Percentiles rank a stretch among this genome's conserved stretches.
Conservation (phyloP, 2,888 invertebrate species). For the Apodemia duryi region DNA sequence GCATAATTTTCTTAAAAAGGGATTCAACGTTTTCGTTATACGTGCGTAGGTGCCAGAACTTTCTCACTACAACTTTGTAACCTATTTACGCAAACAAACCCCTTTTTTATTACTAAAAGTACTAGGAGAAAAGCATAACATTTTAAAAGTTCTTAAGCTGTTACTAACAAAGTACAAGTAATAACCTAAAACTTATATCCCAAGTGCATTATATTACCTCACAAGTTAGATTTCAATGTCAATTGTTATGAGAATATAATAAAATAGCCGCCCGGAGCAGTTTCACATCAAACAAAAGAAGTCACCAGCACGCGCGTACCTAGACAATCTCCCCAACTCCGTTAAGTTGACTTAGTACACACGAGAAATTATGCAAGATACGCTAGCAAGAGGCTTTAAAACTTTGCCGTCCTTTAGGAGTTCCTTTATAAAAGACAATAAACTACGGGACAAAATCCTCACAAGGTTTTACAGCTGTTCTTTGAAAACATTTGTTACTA, state of each 20-base stretch:
- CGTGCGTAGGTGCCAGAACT: too few relatives aligned
- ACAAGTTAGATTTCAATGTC: conserved; percentile 8
- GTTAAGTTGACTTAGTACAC: conserved; percentile 33
- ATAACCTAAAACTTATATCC: background rate
- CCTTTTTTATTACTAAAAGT: too few relatives aligned
- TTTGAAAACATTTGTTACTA: conserved; percentile 12
- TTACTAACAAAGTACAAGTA: background rate
- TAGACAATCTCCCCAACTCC: conserved; percentile 22
- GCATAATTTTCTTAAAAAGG: too few relatives aligned
- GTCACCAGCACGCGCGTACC: conserved; percentile 14
- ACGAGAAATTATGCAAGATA: conserved; percentile 36
- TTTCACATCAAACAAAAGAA: conserved; percentile 17
- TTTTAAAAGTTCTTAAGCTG: background rate
- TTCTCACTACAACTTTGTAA: too few relatives aligned
- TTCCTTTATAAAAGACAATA: conserved; percentile 21
- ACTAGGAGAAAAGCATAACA: background rate
- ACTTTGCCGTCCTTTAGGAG: conserved; percentile 27
- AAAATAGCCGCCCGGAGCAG: background rate
- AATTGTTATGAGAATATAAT: conserved; percentile 3
- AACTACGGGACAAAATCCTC: conserved; percentile 18
- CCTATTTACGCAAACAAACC: too few relatives aligned
- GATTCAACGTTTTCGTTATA: too few relatives aligned
- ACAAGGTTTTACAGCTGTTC: conserved; percentile 21
- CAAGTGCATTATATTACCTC: background rate
- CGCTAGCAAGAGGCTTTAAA: conserved; percentile 33